These are phyloP conservation scores for Fopius arisanus DNA, from an alignment of 1,140 invertebrate species.

Conservation along the genomic window DNA sequence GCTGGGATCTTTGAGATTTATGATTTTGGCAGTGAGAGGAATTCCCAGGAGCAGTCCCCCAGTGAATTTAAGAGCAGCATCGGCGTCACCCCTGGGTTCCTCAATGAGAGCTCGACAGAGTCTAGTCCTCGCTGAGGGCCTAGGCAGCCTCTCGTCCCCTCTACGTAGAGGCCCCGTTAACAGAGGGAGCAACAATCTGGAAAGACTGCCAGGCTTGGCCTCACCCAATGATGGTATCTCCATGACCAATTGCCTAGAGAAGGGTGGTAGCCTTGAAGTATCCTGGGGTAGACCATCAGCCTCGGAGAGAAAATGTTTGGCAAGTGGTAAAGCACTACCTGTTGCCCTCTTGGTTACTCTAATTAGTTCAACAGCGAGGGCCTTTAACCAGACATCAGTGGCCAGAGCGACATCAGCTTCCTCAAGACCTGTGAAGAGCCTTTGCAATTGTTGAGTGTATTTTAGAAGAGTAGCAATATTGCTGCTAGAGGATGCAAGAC, in stretches of 20 bases:
- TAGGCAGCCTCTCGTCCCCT: slow-evolving; percentile 60
- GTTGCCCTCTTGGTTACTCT: slow-evolving; percentile 73
- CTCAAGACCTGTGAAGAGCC: slow-evolving; percentile 83
- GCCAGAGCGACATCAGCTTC: slow-evolving; percentile 79
- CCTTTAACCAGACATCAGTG: slow-evolving; percentile 84
- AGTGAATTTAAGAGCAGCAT: slow-evolving; percentile 91
- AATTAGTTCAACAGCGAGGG: slow-evolving; percentile 83
- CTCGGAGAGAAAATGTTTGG: slow-evolving; percentile 72
- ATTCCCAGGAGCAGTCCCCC: slow-evolving; percentile 89
- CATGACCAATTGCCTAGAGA: slow-evolving; percentile 80
- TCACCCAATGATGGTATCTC: slow-evolving; percentile 81
- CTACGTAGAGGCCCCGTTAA: slow-evolving; percentile 62
- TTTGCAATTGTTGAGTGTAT: slow-evolving; percentile 78
- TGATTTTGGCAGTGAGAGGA: slow-evolving; percentile 84
- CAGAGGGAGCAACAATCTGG: slow-evolving; percentile 82
- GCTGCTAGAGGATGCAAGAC: slow-evolving; percentile 59
- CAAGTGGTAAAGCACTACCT: slow-evolving; percentile 69
- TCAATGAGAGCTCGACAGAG: slow-evolving; percentile 80
- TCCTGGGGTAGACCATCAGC: slow-evolving; percentile 66
- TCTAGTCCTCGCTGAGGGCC: slow-evolving; percentile 54
- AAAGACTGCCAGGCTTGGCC: slow-evolving; percentile 85
- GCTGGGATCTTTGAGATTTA: slow-evolving; percentile 77
- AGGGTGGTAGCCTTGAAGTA: slow-evolving; percentile 64
- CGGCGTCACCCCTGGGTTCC: slow-evolving; percentile 83
- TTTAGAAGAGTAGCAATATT: slow-evolving; percentile 73